These are phyloP conservation scores for Fulica atra DNA, from an alignment of 2,113 vertebrate genomes.

Conservation along the genomic window DNA sequence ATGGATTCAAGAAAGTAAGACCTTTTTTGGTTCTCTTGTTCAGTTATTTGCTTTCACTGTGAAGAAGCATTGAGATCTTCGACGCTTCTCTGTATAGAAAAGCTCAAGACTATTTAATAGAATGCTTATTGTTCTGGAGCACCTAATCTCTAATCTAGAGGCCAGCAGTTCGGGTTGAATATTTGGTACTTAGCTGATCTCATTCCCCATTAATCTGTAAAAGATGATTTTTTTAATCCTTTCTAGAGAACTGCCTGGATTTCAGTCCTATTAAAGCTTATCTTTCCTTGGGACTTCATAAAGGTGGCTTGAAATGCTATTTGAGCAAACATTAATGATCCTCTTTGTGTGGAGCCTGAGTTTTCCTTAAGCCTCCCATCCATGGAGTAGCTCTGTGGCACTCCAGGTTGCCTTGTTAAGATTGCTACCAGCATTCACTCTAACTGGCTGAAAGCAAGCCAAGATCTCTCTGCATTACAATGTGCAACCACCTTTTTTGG, in stretches of 20 bases:
- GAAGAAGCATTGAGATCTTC: neutral
- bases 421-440: neutral
- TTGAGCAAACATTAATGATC: conserved; percentile 1
- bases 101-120: neutral
- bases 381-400: neutral
- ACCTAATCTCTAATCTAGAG: neutral
- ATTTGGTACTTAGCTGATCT: neutral
- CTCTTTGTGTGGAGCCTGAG: neutral
- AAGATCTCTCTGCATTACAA: neutral
- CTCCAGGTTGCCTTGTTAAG: neutral
- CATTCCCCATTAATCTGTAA: neutral
- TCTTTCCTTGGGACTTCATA: neutral
- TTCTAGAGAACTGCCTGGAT: neutral
- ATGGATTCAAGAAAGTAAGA: conserved; percentile 98
- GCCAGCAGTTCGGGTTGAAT: neutral
- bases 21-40: conserved; percentile 27
- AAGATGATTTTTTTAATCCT: neutral
- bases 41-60: neutral
- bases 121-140: neutral
- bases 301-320: neutral
- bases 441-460: neutral
- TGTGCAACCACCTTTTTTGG: neutral
- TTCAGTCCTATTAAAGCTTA: conserved; percentile 2
- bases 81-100: neutral
- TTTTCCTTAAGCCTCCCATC: conserved; percentile 3